A percentile compares a stretch with the other conserved stretches of the same genome.
Evolutionary conservation across 2,888 invertebrate genomes (phyloP).

Genomic region (Eupithecia insigniata): DNA sequence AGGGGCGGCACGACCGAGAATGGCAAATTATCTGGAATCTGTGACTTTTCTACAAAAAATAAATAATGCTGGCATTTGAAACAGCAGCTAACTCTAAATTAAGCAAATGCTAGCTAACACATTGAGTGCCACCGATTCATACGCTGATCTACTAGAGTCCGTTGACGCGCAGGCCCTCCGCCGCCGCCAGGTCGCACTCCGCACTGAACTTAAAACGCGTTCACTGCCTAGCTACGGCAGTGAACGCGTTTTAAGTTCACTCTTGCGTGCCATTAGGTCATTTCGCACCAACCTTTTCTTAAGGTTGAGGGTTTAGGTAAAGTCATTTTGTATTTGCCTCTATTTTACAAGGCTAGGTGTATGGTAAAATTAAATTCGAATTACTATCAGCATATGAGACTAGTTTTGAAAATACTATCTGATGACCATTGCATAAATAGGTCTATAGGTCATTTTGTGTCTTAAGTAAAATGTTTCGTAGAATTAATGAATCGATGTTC

Average conservation of each 20-base stretch:
- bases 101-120: background rate
- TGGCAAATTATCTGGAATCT: background rate
- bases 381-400: background rate
- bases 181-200: background rate
- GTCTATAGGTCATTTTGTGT: slow-evolving; percentile 18
- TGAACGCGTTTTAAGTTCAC: background rate
- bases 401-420: slow-evolving; percentile 6
- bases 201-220: too few relatives aligned
- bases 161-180: background rate
- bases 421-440: slow-evolving; percentile 24
- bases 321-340: slow-evolving; percentile 30
- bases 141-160: background rate
- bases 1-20: background rate
- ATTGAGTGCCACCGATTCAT: background rate
- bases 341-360: slow-evolving; percentile 32
- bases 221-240: background rate
- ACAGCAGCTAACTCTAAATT: background rate
- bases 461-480: slow-evolving; percentile 21
- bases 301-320: slow-evolving; percentile 26
- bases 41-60: background rate
- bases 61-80: background rate
- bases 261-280: slow-evolving; percentile 2
- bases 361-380: background rate
- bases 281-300: slow-evolving; percentile 6
- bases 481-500: slow-evolving; percentile 20